Percentiles rank a stretch among this genome's conserved stretches.
phyloP scores from a whole-genome alignment of 2,797 vertebrate species.

The Catamblyrhynchus diadema region DNA sequence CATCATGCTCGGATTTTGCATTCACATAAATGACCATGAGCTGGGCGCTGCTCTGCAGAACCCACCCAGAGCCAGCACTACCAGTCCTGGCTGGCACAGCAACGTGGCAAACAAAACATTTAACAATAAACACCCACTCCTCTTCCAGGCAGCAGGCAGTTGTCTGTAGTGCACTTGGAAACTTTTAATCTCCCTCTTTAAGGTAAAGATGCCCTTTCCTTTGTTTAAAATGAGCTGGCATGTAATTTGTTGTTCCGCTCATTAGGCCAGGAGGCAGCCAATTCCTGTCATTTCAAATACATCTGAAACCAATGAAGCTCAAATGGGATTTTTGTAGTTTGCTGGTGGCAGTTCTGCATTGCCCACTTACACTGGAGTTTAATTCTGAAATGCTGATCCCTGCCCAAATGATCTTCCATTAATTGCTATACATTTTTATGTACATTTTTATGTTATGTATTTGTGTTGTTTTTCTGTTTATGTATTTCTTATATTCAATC shows the following conservation, averaged over 20 bases:
- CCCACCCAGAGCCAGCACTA: neutral
- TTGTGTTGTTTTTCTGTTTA: neutral
- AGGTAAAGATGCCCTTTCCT: slow-evolving; percentile 5
- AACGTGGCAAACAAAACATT: neutral
- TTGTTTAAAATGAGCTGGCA: neutral
- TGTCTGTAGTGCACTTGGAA: neutral
- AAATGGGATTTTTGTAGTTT: neutral
- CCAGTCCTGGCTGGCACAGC: neutral
- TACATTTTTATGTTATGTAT: neutral
- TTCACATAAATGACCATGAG: neutral
- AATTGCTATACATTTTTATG: neutral
- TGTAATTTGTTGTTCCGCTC: neutral
- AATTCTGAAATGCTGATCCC: neutral
- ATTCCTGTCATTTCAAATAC: slow-evolving; percentile 36
- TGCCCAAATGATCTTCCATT: neutral
- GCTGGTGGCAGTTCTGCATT: neutral
- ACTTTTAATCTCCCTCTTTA: neutral
- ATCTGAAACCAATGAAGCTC: neutral
- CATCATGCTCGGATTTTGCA: neutral
- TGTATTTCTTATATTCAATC: neutral
- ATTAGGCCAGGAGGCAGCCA: slow-evolving; percentile 31
- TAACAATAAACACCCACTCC: neutral
- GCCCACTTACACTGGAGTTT: neutral
- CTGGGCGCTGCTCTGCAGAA: neutral
- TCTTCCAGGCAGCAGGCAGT: neutral